These are phyloP conservation scores for Synergus gifuensis DNA, from an alignment of 2,888 invertebrate genomes.

Conservation along the genomic window DNA sequence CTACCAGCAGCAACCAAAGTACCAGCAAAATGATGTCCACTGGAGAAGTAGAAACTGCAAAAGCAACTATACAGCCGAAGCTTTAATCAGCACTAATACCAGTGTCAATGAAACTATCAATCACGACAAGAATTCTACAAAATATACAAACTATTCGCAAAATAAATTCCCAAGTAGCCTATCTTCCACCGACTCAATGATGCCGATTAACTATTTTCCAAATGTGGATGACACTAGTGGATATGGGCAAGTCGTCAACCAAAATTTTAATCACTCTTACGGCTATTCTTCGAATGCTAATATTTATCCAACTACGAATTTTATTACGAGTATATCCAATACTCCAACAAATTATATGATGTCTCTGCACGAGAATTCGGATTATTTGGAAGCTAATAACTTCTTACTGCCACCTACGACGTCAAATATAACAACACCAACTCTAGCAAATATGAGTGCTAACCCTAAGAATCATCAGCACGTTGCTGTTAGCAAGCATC, in stretches of 20 bases:
- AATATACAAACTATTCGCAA: constrained; percentile 72
- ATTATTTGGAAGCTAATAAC: constrained; percentile 72
- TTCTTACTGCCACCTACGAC: constrained; percentile 70
- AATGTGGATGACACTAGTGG: constrained; percentile 71
- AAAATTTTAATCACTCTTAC: constrained; percentile 74
- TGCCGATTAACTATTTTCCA: constrained; percentile 75
- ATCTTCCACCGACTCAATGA: constrained; percentile 66
- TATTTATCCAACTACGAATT: constrained; percentile 74
- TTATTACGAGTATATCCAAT: constrained; percentile 74
- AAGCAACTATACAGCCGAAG: constrained; percentile 77
- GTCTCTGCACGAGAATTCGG: constrained; percentile 73
- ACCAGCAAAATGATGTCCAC: constrained; percentile 71
- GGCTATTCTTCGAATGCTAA: constrained; percentile 73
- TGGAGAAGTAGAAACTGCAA: constrained; percentile 76
- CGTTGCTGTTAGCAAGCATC: constrained; percentile 66
- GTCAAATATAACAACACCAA: constrained; percentile 59
- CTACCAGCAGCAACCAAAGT: constrained; percentile 65
- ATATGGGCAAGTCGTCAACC: constrained; percentile 75
- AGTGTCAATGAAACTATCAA: constrained; percentile 67
- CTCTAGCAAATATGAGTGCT: constrained; percentile 50
- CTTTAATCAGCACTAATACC: constrained; percentile 72
- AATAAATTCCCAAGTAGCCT: constrained; percentile 71
- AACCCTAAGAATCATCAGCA: constrained; percentile 55
- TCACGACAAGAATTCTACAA: constrained; percentile 71
- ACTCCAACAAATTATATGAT: constrained; percentile 74